phyloP scores from a whole-genome alignment of 2,797 vertebrate species.

The Clarias laeviceps region DNA sequence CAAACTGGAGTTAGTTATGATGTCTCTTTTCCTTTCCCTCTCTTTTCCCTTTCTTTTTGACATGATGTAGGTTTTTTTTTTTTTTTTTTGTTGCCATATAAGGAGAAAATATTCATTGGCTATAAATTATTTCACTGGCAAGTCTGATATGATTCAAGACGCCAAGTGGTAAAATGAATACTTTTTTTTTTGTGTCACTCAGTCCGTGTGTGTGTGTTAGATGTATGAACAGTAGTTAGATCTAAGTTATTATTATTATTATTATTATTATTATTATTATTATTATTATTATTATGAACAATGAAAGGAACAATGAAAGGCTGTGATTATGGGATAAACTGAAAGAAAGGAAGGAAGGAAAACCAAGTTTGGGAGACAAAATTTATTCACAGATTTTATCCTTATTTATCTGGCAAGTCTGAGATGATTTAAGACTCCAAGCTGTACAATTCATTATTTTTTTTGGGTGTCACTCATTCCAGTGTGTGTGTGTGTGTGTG shows the following conservation, averaged over 20 bases:
- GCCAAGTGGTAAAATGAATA: not conserved
- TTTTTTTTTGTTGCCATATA: constrained; percentile 6
- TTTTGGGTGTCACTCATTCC: not conserved
- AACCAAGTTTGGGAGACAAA: not conserved
- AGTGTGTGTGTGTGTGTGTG: not conserved
- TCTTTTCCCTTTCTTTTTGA: not conserved
- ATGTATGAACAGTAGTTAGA: not conserved
- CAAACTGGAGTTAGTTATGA: not conserved
- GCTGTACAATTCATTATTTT: not conserved
- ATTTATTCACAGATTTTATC: not conserved
- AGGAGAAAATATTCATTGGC: constrained; percentile 16
- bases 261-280: too few species aligned
- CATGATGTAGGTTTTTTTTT: not conserved
- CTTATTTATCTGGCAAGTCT: not conserved
- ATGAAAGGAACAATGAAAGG: not conserved
- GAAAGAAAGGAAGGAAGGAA: constrained; percentile 14
- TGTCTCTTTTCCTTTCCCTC: not conserved
- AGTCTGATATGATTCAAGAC: not conserved
- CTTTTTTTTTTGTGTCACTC: not conserved
- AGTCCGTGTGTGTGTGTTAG: not conserved
- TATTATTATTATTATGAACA: too few species aligned
- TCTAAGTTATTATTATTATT: too few species aligned
- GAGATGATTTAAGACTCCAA: not conserved
- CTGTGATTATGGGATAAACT: not conserved
- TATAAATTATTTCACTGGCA: not conserved